These are phyloP conservation scores for Halichoerus grypus DNA, from an alignment of 2,113 vertebrate species.

Conservation along the genomic window DNA sequence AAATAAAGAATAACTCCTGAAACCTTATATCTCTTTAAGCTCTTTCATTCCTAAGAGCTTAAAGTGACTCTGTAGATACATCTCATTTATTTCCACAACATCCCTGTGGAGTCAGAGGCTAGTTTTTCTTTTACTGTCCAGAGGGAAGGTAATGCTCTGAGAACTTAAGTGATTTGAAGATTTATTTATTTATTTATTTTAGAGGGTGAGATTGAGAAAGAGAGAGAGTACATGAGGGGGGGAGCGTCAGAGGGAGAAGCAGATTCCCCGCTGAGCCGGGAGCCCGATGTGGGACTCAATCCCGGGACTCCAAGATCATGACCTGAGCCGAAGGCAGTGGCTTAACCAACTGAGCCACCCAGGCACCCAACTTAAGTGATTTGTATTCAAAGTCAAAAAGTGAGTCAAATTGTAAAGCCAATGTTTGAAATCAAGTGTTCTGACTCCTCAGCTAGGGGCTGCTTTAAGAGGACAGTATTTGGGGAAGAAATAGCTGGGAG, in stretches of 20 bases:
- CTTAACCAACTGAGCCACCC: too few relatives aligned
- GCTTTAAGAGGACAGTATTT: conserved; percentile 42
- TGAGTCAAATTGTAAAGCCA: conserved; percentile 43
- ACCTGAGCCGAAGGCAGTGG: too few relatives aligned
- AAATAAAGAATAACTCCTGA: conserved; percentile 24
- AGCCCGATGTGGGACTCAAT: too few relatives aligned
- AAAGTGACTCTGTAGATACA: conserved; percentile 44
- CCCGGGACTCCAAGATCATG: too few relatives aligned
- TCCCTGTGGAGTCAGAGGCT: conserved; percentile 57
- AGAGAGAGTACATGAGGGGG: too few relatives aligned
- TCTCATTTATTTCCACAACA: conserved; percentile 76
- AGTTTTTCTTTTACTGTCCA: conserved; percentile 66
- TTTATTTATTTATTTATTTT: too few relatives aligned
- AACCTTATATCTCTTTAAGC: conserved; percentile 54
- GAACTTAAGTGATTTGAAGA: conserved; percentile 53
- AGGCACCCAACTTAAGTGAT: conserved; percentile 29
- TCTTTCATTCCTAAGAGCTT: conserved; percentile 69
- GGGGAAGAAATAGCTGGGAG: conserved; percentile 28
- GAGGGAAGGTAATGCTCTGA: conserved; percentile 37
- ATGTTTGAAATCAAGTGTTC: conserved; percentile 46
- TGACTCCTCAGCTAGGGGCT: neutral
- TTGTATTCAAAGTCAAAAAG: conserved; percentile 69
- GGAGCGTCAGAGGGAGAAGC: too few relatives aligned
- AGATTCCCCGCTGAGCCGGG: too few relatives aligned
- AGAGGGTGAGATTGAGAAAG: too few relatives aligned